These are phyloP conservation scores for Heliangelus exortis DNA, from an alignment of 2,797 vertebrate genomes.

Conservation along the genomic window DNA sequence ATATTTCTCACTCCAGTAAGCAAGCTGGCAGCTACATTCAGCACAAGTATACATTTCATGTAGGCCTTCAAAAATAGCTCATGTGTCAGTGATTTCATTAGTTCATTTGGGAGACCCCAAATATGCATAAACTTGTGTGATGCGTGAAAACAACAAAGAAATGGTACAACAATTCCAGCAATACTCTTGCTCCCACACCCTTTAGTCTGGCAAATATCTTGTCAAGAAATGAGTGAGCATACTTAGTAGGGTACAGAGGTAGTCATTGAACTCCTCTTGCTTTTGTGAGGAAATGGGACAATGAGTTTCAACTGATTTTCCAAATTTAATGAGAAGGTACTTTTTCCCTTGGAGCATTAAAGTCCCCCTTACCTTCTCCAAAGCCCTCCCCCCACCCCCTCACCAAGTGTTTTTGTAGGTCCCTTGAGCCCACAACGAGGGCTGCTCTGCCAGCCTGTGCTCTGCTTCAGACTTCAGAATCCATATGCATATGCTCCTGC, in stretches of 20 bases:
- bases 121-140: neutral
- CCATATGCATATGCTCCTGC: neutral
- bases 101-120: neutral
- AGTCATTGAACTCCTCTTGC: neutral
- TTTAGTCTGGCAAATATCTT: neutral
- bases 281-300: neutral
- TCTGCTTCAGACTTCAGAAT: fast-evolving
- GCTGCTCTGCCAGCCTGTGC: fast-evolving
- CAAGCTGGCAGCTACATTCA: neutral
- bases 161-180: neutral
- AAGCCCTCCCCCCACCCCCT: neutral
- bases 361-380: neutral
- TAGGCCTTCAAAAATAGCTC: neutral
- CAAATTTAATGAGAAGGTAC: neutral
- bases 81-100: neutral
- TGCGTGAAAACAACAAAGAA: neutral
- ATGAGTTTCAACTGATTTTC: neutral
- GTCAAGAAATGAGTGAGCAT: neutral
- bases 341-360: neutral
- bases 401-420: neutral
- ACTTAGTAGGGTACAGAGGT: fast-evolving
- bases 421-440: neutral
- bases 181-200: neutral
- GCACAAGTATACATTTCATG: neutral
- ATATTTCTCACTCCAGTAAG: neutral